Base-by-base conservation (phyloP, 2,113 vertebrate species). In the Piaya cayana region DNA sequence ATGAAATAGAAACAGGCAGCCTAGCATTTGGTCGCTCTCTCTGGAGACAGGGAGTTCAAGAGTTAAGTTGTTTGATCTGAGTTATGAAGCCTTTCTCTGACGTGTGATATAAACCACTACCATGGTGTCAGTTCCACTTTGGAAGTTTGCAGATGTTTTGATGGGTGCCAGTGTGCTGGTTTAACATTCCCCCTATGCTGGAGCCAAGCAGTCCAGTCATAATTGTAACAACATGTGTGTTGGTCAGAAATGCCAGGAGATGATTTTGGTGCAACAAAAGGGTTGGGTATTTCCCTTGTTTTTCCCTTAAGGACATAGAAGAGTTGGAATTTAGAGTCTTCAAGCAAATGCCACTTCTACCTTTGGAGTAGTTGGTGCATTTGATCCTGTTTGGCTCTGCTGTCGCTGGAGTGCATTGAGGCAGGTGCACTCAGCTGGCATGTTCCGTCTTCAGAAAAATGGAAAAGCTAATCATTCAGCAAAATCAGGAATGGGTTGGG, bases 181-280 rank as follows among this genome's bases (percentile, higher is more conserved):
- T 98, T 97, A 97, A 97, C 97, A 91, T 96, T 95, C 96, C 96
- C 96, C 94, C 95, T 97, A 68, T 97, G 96, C 93, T 81, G 97
- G 97, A 98, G 97, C 97, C 97, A 96, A 70, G 95, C 92, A 97
- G 97, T 97, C 97, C 97, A 47, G 92, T 96, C 89, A 8, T 98
- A 98, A 98, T 98, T 97, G 96, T 97, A 98, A 98, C 97, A 98
- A 94, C 96, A 97, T 98, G 98, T 97, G 92, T 89, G 95, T 97
- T 95, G 97, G 92, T 97, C 97, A 97, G 96, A 97, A 94, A 95
- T 91, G 97, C 97, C 96, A 92, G 96, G 97, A 97, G 97, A 97
- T 94, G 90, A 96, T 97, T 95, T 95, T 96, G 97, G 97, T 96
- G 97, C 96, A 97, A 92, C 85, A 91, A 92, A 97, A 97, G 90